Conservation (phyloP, 2,797 vertebrate genomes). For the Eurystomus glaucurus region DNA sequence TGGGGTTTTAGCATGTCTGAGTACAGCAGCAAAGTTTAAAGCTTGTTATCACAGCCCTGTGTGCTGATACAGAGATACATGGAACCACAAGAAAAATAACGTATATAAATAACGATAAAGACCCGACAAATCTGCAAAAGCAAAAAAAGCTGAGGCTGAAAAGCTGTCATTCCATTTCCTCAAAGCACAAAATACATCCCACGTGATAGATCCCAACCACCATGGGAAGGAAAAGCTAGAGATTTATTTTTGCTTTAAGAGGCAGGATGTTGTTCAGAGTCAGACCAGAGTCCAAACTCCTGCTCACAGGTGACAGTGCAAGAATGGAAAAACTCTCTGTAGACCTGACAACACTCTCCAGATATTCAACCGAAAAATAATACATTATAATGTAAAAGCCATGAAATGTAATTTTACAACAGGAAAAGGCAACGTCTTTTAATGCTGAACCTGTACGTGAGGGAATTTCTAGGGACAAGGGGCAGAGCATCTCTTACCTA, state of each 20-base stretch:
- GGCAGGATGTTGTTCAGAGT: not conserved
- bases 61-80: constrained; percentile 50
- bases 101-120: constrained; percentile 13
- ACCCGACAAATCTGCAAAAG: constrained; percentile 24
- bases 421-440: not conserved
- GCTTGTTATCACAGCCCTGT: constrained; percentile 41
- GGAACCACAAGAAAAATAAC: constrained; percentile 64
- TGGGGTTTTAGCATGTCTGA: constrained; percentile 57
- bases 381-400: accelerated
- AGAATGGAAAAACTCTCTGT: not conserved
- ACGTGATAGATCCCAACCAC: not conserved
- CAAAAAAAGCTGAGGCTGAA: constrained; percentile 43
- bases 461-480: not conserved
- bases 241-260: not conserved
- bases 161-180: constrained; percentile 18
- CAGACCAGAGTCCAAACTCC: not conserved
- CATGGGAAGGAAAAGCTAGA: not conserved
- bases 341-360: not conserved
- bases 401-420: not conserved
- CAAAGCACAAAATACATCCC: not conserved
- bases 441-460: not conserved
- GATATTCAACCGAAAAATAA: not conserved
- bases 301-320: not conserved
- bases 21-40: constrained; percentile 42
- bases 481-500: not conserved